These are phyloP conservation scores for Philonicus albiceps DNA, from an alignment of 2,888 invertebrate species.

Conservation along the genomic window DNA sequence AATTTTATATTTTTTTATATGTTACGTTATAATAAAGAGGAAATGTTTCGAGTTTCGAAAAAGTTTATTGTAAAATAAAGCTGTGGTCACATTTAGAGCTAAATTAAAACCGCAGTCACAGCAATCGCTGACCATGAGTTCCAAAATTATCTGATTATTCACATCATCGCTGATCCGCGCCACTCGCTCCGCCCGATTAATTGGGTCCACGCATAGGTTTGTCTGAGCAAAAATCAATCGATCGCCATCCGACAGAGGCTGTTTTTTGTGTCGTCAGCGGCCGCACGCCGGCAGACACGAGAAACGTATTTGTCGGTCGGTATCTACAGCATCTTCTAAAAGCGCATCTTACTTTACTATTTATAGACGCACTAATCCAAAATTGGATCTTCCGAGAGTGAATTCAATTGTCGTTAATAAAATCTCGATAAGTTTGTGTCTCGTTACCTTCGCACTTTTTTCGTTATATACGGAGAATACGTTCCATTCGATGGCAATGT, in stretches of 20 bases:
- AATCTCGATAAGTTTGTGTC: neutral
- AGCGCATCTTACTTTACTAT: conserved; percentile 1
- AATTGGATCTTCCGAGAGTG: neutral
- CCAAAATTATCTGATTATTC: conserved; percentile 25
- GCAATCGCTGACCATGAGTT: neutral
- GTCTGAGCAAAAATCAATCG: neutral
- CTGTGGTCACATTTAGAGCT: neutral
- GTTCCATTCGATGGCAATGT: neutral
- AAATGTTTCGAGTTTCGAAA: neutral
- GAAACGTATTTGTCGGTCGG: neutral
- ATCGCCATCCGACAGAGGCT: neutral
- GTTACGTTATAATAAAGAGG: neutral
- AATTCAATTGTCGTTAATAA: neutral
- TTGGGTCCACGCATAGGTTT: neutral
- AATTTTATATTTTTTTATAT: neutral
- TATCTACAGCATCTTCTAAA: neutral
- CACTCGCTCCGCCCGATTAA: neutral
- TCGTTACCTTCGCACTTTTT: neutral
- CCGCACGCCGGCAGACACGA: neutral
- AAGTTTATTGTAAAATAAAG: neutral
- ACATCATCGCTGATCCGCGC: neutral
- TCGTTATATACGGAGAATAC: neutral
- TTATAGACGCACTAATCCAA: conserved; percentile 10
- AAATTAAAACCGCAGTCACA: neutral
- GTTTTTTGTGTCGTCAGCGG: neutral